phyloP scores from a whole-genome alignment of 2,113 vertebrate genomes.

The Aix galericulata region DNA sequence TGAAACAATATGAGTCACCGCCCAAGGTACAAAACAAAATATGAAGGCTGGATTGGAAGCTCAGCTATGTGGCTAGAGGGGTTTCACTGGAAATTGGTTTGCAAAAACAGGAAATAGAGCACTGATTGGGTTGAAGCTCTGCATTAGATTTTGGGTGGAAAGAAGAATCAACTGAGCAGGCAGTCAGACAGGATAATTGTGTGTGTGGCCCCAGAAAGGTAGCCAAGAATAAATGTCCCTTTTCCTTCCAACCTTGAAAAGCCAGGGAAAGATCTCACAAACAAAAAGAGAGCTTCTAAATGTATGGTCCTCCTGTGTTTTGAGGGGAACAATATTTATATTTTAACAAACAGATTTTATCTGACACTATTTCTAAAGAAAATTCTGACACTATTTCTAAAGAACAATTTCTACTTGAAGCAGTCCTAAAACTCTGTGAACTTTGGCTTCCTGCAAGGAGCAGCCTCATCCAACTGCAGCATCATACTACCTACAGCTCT shows the following conservation, averaged over 20 bases:
- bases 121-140: not conserved
- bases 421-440: not conserved
- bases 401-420: not conserved
- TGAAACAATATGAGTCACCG: conserved; percentile 27
- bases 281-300: not conserved
- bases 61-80: not conserved
- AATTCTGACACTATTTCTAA: too few species aligned
- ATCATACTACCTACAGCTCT: not conserved
- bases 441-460: not conserved
- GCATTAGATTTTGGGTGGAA: not conserved
- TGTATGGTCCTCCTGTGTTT: not conserved
- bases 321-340: not conserved
- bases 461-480: not conserved
- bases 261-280: not conserved
- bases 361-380: too few species aligned
- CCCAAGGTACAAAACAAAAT: conserved; percentile 23
- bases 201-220: conserved; percentile 46
- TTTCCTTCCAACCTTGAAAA: not conserved
- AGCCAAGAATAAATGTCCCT: not conserved
- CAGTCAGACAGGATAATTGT: not conserved
- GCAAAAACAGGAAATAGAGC: not conserved
- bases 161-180: not conserved
- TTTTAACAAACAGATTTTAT: not conserved
- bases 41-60: not conserved
- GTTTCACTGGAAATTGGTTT: conserved; percentile 5